Percentiles rank a stretch among this genome's conserved stretches.
These are phyloP conservation scores for Uloborus plumipes DNA, from an alignment of 2,888 invertebrate species.

Conservation along the genomic window DNA sequence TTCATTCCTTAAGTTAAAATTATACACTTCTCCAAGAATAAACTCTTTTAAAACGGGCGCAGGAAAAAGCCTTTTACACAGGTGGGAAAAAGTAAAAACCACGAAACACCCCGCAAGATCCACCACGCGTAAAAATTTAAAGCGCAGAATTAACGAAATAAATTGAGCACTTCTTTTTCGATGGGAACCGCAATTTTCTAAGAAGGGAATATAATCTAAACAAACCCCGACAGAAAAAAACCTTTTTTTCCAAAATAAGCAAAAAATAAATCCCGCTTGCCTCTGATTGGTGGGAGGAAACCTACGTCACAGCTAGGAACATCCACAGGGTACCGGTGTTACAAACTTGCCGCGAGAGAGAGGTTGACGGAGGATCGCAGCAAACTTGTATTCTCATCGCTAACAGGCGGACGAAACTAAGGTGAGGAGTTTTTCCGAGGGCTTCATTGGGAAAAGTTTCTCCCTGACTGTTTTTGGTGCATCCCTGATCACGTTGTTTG, in stretches of 20 bases:
- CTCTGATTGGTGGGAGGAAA: slow-evolving; percentile 47
- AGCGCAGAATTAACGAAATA: slow-evolving; percentile 3
- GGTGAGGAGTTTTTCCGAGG: slow-evolving; percentile 17
- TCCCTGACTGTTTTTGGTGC: slow-evolving; percentile 4
- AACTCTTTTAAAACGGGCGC: too few relatives aligned
- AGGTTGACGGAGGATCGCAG: slow-evolving; percentile 33
- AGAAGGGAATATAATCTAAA: slow-evolving; percentile 37
- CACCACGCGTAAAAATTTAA: slow-evolving; percentile 1
- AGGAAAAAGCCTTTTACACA: too few relatives aligned
- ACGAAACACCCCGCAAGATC: neutral
- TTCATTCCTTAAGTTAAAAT: too few relatives aligned
- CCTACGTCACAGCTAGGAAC: slow-evolving; percentile 42
- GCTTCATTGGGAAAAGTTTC: slow-evolving; percentile 1
- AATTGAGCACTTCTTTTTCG: slow-evolving; percentile 12
- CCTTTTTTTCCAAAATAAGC: slow-evolving; percentile 18
- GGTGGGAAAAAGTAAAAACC: too few relatives aligned
- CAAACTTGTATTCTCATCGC: slow-evolving; percentile 36
- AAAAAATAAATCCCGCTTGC: slow-evolving; percentile 44
- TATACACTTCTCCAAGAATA: too few relatives aligned
- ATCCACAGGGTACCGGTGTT: slow-evolving; percentile 62
- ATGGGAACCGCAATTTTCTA: slow-evolving; percentile 20
- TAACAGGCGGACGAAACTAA: slow-evolving; percentile 32
- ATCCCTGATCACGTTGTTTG: neutral
- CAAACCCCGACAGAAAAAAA: slow-evolving; percentile 47
- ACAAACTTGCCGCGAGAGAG: slow-evolving; percentile 57